A percentile compares a stretch with the other conserved stretches of the same genome.
These are phyloP conservation scores for Coilia nasus DNA, from an alignment of 2,797 vertebrate species.

Conservation along the genomic window DNA sequence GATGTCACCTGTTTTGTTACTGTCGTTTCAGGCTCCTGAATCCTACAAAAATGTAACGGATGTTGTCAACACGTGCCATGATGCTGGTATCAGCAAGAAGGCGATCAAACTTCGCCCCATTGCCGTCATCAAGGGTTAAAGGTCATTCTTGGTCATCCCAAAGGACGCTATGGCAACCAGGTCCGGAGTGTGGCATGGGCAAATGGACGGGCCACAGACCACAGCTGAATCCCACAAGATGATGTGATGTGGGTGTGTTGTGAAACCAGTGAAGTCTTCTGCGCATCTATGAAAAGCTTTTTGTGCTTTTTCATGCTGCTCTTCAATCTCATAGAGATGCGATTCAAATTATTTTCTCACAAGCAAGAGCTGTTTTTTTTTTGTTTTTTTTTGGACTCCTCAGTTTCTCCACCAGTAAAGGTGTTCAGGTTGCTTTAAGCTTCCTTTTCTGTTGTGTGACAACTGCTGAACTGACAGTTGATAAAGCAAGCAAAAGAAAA, in stretches of 20 bases:
- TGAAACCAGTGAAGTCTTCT: neutral
- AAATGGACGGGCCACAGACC: conserved; percentile 23
- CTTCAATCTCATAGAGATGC: neutral
- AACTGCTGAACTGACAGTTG: neutral
- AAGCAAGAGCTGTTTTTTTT: neutral
- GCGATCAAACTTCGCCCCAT: conserved; percentile 96
- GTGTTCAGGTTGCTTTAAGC: neutral
- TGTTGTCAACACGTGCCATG: conserved; percentile 95
- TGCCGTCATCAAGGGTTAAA: conserved; percentile 95
- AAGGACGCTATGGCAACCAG: conserved; percentile 15
- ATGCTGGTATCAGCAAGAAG: conserved; percentile 96
- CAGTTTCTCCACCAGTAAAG: neutral
- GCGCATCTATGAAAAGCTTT: neutral
- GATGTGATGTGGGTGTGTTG: neutral
- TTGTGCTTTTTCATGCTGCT: neutral
- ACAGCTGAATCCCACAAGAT: neutral
- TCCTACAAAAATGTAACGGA: conserved; percentile 98
- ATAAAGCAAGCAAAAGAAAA: neutral
- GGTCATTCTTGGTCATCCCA: neutral
- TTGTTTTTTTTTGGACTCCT: neutral
- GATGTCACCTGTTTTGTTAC: neutral
- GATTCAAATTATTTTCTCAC: neutral
- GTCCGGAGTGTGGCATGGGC: conserved; percentile 14
- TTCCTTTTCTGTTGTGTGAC: neutral
- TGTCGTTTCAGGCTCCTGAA: conserved; percentile 85